Evolutionary conservation across 2,888 invertebrate genomes (phyloP).

Genomic region (Agrotis puta): DNA sequence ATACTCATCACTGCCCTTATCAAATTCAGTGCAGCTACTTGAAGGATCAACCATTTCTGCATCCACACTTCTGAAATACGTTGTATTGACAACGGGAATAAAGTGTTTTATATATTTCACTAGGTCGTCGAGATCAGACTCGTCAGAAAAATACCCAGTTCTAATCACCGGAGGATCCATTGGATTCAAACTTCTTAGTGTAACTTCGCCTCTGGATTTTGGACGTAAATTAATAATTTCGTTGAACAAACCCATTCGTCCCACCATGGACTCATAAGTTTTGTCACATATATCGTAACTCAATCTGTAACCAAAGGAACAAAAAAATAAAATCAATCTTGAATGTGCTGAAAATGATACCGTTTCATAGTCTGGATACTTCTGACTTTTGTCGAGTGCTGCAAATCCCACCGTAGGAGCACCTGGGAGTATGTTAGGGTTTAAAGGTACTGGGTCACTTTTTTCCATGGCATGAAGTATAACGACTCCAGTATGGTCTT

Average conservation of each 20-base stretch:
- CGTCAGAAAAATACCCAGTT: slow-evolving; percentile 47
- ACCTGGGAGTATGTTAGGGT: slow-evolving; percentile 33
- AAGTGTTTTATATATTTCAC: slow-evolving; percentile 45
- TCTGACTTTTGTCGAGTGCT: slow-evolving; percentile 50
- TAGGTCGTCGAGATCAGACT: slow-evolving; percentile 44
- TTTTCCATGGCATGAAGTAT: slow-evolving; percentile 43
- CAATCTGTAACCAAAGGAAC: slow-evolving; percentile 40
- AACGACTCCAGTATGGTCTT: slow-evolving; percentile 90
- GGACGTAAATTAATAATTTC: slow-evolving; percentile 46
- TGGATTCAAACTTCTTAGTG: slow-evolving; percentile 39
- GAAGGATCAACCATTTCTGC: slow-evolving; percentile 43
- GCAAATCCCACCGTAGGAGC: slow-evolving; percentile 36
- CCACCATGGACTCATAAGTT: slow-evolving; percentile 1
- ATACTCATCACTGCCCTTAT: slow-evolving; percentile 49
- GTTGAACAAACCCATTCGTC: slow-evolving; percentile 36
- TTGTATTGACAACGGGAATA: slow-evolving; percentile 45
- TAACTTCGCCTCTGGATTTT: slow-evolving; percentile 55
- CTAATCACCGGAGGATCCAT: slow-evolving; percentile 49
- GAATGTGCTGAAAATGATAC: slow-evolving; percentile 30
- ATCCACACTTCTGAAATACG: slow-evolving; percentile 46
- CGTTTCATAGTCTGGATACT: slow-evolving; percentile 54
- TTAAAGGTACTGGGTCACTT: neutral
- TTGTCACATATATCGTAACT: slow-evolving; percentile 46
- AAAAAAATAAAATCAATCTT: slow-evolving; percentile 37
- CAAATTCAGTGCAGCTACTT: slow-evolving; percentile 32